These are phyloP conservation scores for Drosophila serrata DNA, from an alignment of 1,140 invertebrate species.

Conservation along the genomic window DNA sequence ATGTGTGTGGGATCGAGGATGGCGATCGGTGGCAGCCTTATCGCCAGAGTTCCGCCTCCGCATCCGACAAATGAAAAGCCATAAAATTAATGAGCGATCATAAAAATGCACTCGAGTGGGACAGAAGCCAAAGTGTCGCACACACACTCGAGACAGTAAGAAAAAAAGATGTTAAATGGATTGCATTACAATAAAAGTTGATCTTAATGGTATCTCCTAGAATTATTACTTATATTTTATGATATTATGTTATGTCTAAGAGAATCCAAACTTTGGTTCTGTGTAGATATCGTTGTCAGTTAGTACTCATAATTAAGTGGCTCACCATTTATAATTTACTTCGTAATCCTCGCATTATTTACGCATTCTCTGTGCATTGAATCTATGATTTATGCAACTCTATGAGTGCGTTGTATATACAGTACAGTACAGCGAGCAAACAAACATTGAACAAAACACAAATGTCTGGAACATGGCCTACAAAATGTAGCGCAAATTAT, in stretches of 20 bases:
- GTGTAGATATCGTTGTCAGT: slow-evolving; percentile 1
- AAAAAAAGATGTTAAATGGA: slow-evolving; percentile 2
- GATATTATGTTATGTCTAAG: no score
- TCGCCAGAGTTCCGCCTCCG: slow-evolving; percentile 47
- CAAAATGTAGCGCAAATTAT: slow-evolving; percentile 57
- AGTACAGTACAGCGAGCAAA: slow-evolving; percentile 14
- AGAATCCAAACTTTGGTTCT: background rate
- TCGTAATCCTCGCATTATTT: slow-evolving; percentile 38
- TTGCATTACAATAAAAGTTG: slow-evolving; percentile 2
- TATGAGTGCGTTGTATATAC: background rate
- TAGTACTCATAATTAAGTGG: slow-evolving; percentile 55
- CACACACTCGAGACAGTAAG: slow-evolving; percentile 24
- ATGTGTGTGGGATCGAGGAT: slow-evolving; percentile 38
- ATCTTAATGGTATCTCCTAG: no score
- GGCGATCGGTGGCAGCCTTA: slow-evolving; percentile 32
- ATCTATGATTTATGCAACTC: slow-evolving; percentile 55
- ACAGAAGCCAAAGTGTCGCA: slow-evolving; percentile 37
- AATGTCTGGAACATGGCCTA: slow-evolving; percentile 52
- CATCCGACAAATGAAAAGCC: slow-evolving; percentile 77
- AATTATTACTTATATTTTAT: background rate
- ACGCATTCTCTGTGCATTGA: slow-evolving; percentile 29
- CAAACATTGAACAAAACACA: slow-evolving; percentile 34
- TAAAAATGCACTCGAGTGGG: slow-evolving; percentile 77
- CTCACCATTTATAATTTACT: slow-evolving; percentile 51
- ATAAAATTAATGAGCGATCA: slow-evolving; percentile 80